Conservation (phyloP, 1,140 invertebrate genomes). For the Lordiphosa mommai region DNA sequence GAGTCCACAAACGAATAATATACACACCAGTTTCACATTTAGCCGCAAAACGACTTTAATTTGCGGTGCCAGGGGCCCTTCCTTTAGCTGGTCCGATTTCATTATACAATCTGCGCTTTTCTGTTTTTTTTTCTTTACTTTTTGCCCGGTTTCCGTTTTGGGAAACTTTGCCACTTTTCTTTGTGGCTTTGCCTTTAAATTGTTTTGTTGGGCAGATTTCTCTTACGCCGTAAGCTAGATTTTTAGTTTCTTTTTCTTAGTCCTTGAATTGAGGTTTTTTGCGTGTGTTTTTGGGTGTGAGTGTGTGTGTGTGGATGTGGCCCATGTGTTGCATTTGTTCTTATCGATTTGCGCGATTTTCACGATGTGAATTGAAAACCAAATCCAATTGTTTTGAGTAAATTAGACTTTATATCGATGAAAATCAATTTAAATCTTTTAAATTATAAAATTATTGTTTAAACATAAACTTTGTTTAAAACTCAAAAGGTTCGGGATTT, state of each 20-base stretch:
- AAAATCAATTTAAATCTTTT: no score
- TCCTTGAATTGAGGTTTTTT: constrained; percentile 30
- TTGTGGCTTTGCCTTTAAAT: constrained; percentile 60
- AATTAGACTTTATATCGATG: no score
- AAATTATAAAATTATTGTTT: no score
- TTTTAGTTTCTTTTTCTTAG: constrained; percentile 10
- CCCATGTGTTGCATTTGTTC: constrained; percentile 57
- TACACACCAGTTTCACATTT: constrained; percentile 36
- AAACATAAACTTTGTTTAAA: no score
- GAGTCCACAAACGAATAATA: constrained; percentile 36
- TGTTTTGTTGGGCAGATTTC: constrained; percentile 54
- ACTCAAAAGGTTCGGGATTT: no score
- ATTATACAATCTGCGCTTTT: constrained; percentile 65
- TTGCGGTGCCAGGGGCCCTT: constrained; percentile 49
- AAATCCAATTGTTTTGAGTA: not conserved
- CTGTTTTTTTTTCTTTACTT: constrained; percentile 25
- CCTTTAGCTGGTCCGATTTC: constrained; percentile 51
- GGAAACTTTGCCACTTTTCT: constrained; percentile 46
- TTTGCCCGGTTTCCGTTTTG: constrained; percentile 29
- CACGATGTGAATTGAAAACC: constrained; percentile 50
- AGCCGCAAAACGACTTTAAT: constrained; percentile 74
- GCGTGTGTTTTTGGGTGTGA: not conserved
- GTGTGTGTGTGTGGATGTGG: not conserved
- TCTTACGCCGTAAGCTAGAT: constrained; percentile 1
- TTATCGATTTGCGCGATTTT: constrained; percentile 34